Evolutionary conservation across 2,797 vertebrate species (phyloP).

Genomic region (Melanotaenia boesemani): DNA sequence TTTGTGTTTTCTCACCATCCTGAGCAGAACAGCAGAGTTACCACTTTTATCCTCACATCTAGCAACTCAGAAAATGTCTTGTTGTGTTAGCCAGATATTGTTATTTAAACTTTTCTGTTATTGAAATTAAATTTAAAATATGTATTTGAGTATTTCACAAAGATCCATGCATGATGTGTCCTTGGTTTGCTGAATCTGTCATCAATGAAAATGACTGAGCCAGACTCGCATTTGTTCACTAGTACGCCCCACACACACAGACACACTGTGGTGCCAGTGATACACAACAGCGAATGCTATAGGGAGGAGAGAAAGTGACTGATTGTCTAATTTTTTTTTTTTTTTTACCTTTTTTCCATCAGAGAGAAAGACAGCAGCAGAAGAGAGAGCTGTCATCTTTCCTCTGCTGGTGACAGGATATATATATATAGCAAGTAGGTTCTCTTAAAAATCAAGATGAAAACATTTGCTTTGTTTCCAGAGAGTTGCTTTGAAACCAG

Average conservation of each 20-base stretch:
- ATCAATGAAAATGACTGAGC: constrained; percentile 10
- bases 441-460: constrained; percentile 81
- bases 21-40: constrained; percentile 39
- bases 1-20: constrained; percentile 46
- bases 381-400: constrained; percentile 72
- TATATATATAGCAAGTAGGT: constrained; percentile 79
- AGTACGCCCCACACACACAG: not conserved
- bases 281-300: constrained; percentile 27
- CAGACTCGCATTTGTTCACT: constrained; percentile 5
- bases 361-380: constrained; percentile 43
- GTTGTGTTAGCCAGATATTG: constrained; percentile 46
- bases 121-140: constrained; percentile 41
- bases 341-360: constrained; percentile 46
- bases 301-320: constrained; percentile 52
- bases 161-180: constrained; percentile 24
- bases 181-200: constrained; percentile 61
- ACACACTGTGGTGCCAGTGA: constrained; percentile 14
- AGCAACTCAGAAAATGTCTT: constrained; percentile 41
- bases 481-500: constrained; percentile 73
- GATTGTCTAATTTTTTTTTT: constrained; percentile 66
- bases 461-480: constrained; percentile 79
- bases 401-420: constrained; percentile 67
- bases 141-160: constrained; percentile 35
- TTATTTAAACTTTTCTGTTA: constrained; percentile 45
- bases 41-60: constrained; percentile 61